Evolutionary conservation across 2,797 vertebrate genomes (phyloP), one percentile per base, ranked within the genome.

Genomic region (Neopelma chrysocephalum): DNA sequence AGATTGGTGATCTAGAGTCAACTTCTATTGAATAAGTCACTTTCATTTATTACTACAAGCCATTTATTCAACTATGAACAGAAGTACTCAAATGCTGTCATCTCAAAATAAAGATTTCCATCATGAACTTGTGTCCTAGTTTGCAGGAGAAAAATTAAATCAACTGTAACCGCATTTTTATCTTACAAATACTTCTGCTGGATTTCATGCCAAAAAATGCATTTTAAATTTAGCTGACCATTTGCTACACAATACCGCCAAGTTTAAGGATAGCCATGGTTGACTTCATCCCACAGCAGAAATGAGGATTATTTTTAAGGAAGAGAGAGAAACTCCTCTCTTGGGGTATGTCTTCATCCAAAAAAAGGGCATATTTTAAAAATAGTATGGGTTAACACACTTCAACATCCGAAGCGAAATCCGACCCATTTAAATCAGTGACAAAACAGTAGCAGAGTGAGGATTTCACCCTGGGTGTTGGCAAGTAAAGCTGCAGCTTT

Each of bases 221-320:
- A 82, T 96, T 97, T 98, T 97, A 98, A 97, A 98, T 97, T 97
- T 98, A 98, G 97, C 95, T 97, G 97, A 97, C 96, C 90, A 94
- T 71, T 87, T 96, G 85, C 87, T 96, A 95, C 68, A 93, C 78
- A 83, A 96, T 86, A 64, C 61, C 1, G 16, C 48, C 5, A 19
- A 90, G 64, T 92, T 94, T 96, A 96, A 97, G 95, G 93, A 96
- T 75, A 96, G 76, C 70, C 57, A 48, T 5, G 94, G 94, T 20
- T 97, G 94, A 95, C 93, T 94, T 94, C 50, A 71, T 94, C 83
- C 88, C 93, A 94, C 57, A 95, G 92, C 89, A 96, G 92, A 83
- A 94, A 86, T 72, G 82, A 95, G 83, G 90, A 89, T 96, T 95
- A 96, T 93, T 94, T 97, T 95, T 95, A 96, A 93, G 88, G 91